Evolutionary conservation across 2,888 invertebrate genomes (phyloP), one percentile per base, ranked within the genome.

Genomic region (Apamea anceps): DNA sequence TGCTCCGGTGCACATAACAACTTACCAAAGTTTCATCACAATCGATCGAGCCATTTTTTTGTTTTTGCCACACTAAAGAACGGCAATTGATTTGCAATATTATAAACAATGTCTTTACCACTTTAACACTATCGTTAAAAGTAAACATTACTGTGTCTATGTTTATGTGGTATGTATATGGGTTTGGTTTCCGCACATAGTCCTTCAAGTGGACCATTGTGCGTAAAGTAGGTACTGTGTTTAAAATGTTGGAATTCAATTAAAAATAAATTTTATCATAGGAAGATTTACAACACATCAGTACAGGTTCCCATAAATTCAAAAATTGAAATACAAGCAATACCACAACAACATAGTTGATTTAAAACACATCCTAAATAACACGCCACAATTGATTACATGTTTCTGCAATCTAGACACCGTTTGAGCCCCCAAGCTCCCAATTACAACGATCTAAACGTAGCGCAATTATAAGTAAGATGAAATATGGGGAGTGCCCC

Each of bases 391-490:
- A 87, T 85, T 85, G 80, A 85, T 86, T 76, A 84, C 83, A 86
- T 65, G 81, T 83, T 85, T 81, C 65, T 80, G 65, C 75, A 85
- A 88, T 86, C 80, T 84, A 72, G 80, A 80, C 81, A 85, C 76
- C 86, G 70, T 81, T 89, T 81, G 70, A 76, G 78, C 77, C 85
- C 85, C 72, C 54, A 80, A 79, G 81, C 87, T 45, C 76, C 77
- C 85, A 88, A 87, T 89, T 88, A 85, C 63, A 84, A 65, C 48
- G 67, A 85, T 80, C 80, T 82, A 79, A 77, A 78, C 81, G 86
- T 70, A 68, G 68, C 84, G 73, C 81, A 89, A 88, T 90, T 88
- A 89, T 86, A 86, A 85, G 81, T 79, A 82, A 67, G 82, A 81
- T 89, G 82, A 88, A 88, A 87, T 89, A 88, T 89, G 81, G 78